Conservation (phyloP, 2,113 vertebrate genomes). For the Aepyceros melampus region DNA sequence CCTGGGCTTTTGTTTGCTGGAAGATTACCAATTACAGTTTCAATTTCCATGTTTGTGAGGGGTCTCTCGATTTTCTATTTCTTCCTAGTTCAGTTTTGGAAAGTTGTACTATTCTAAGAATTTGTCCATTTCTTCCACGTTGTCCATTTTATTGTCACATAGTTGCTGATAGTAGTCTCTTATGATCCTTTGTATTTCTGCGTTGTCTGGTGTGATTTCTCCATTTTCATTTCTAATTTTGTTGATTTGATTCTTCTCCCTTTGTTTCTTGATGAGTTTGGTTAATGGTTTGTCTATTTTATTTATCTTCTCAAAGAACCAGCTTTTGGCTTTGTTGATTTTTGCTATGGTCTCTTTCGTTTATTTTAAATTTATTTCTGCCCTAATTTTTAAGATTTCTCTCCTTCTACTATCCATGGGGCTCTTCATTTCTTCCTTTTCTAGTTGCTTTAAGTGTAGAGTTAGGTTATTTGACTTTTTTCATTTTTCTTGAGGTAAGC, state of each 20-base stretch:
- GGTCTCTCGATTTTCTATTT: neutral
- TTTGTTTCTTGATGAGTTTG: neutral
- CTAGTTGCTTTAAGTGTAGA: neutral
- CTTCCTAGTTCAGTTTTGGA: neutral
- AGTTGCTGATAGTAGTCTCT: neutral
- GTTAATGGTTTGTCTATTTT: neutral
- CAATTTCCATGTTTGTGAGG: neutral
- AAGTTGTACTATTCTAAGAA: neutral
- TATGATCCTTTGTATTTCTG: neutral
- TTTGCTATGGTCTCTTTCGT: neutral
- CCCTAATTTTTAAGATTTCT: neutral
- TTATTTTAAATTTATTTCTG: neutral
- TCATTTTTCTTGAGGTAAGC: neutral
- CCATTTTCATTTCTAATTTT: neutral
- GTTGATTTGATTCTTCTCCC: neutral
- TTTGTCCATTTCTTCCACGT: neutral
- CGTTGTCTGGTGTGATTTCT: neutral
- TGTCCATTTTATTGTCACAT: neutral
- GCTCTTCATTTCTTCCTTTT: neutral
- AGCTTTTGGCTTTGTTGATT: neutral
- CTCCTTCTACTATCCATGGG: neutral
- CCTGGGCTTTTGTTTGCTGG: neutral
- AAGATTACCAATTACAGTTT: neutral
- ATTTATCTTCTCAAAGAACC: neutral
- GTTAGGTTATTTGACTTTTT: neutral